Evolutionary conservation across 2,888 invertebrate species (phyloP).

Genomic region (Sinelater perroti): DNA sequence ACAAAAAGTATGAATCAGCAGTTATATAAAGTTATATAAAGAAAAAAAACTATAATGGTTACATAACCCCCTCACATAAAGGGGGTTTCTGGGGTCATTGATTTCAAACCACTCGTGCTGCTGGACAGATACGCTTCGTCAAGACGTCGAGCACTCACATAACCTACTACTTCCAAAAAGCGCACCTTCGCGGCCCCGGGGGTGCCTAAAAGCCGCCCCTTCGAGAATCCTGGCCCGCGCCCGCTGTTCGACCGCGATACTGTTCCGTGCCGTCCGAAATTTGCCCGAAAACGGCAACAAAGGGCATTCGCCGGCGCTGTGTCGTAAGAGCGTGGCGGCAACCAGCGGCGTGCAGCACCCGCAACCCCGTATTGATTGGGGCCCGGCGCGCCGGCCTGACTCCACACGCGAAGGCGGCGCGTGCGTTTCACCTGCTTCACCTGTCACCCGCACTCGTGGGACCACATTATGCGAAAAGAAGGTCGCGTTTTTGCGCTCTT

Average conservation of each 20-base stretch:
- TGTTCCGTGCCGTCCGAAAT: not conserved
- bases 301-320: constrained; percentile 30
- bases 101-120: too few species aligned
- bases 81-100: too few species aligned
- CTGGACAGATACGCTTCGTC: too few species aligned
- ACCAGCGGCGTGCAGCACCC: constrained; percentile 61
- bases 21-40: too few species aligned
- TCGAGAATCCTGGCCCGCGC: too few species aligned
- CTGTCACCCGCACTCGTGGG: constrained; percentile 58
- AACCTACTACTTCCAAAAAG: constrained; percentile 13
- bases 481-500: constrained; percentile 27
- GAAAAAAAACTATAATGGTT: too few species aligned
- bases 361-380: constrained; percentile 56
- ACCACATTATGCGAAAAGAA: constrained; percentile 40
- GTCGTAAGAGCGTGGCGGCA: constrained; percentile 49
- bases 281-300: constrained; percentile 13
- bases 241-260: too few species aligned
- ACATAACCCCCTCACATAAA: too few species aligned
- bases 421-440: constrained; percentile 61
- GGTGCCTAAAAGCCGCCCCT: not conserved
- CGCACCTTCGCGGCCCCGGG: not conserved
- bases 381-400: constrained; percentile 57
- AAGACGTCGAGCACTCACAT: constrained; percentile 12
- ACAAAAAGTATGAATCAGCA: too few species aligned
- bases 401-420: constrained; percentile 62